Evolutionary conservation across 2,888 invertebrate genomes (phyloP).

Genomic region (Ichneumon xanthorius): DNA sequence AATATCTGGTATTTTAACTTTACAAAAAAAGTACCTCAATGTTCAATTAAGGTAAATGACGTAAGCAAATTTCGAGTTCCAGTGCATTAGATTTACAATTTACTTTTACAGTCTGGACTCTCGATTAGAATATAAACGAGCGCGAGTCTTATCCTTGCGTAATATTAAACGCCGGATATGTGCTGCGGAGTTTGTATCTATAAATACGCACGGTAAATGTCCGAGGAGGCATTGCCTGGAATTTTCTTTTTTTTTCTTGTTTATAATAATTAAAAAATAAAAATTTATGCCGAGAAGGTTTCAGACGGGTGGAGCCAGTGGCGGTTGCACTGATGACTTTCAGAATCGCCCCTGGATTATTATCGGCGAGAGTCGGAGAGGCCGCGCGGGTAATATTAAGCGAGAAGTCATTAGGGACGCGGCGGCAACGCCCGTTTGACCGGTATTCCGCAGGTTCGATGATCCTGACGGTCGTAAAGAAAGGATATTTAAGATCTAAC

Average conservation of each 20-base stretch:
- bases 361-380: constrained; percentile 37
- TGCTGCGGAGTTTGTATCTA: constrained; percentile 3
- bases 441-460: constrained; percentile 49
- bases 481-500: constrained; percentile 65
- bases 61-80: too few species aligned
- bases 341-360: constrained; percentile 48
- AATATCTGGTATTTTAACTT: too few species aligned
- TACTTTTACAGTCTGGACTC: not conserved
- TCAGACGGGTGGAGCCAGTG: constrained; percentile 56
- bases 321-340: constrained; percentile 60
- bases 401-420: constrained; percentile 57
- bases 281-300: constrained; percentile 28
- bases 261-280: constrained; percentile 37
- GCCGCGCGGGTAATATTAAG: constrained; percentile 44
- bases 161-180: constrained; percentile 47
- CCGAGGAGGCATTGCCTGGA: not conserved
- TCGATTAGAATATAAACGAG: constrained; percentile 41
- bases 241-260: not conserved
- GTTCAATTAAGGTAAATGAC: too few species aligned
- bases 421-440: constrained; percentile 41
- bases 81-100: too few species aligned
- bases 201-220: constrained; percentile 35
- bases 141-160: constrained; percentile 3
- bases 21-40: too few species aligned
- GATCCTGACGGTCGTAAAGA: constrained; percentile 68